Percentiles rank a stretch among this genome's conserved stretches.
Conservation (phyloP, 2,888 invertebrate genomes). For the Asteroscopus sphinx region DNA sequence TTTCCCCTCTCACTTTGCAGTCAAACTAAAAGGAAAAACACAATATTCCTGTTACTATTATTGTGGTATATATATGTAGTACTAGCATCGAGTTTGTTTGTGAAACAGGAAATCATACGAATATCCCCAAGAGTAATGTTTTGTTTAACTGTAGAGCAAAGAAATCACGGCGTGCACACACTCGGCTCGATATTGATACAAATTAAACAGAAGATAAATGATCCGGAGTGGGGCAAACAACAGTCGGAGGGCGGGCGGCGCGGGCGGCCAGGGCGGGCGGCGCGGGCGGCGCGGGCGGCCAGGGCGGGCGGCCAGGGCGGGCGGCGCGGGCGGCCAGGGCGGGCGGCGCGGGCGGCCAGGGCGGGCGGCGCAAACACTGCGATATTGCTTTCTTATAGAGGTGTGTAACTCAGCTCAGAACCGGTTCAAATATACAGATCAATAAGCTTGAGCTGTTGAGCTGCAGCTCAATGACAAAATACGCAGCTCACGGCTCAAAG, state of each 20-base stretch:
- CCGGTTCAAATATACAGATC: too few species aligned
- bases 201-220: conserved; percentile 40
- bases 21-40: neutral
- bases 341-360: too few species aligned
- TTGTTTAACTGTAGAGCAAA: conserved; percentile 15
- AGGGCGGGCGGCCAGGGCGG: too few species aligned
- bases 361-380: conserved; percentile 20
- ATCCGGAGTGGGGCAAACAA: conserved; percentile 25
- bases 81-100: conserved; percentile 5
- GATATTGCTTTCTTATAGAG: conserved; percentile 43
- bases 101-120: conserved; percentile 4
- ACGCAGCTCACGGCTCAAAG: too few species aligned
- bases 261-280: conserved; percentile 1
- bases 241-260: conserved; percentile 24
- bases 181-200: conserved; percentile 25
- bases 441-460: too few species aligned
- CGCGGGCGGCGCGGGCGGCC: too few species aligned
- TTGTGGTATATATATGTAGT: too few species aligned
- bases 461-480: too few species aligned
- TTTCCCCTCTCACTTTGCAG: neutral
- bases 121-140: neutral
- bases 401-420: too few species aligned
- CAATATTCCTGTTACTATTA: conserved; percentile 5
- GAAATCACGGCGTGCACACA: conserved; percentile 12
- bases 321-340: too few species aligned